Base-by-base conservation (phyloP, 2,797 vertebrate genomes). In the Peromyscus nudipes region DNA sequence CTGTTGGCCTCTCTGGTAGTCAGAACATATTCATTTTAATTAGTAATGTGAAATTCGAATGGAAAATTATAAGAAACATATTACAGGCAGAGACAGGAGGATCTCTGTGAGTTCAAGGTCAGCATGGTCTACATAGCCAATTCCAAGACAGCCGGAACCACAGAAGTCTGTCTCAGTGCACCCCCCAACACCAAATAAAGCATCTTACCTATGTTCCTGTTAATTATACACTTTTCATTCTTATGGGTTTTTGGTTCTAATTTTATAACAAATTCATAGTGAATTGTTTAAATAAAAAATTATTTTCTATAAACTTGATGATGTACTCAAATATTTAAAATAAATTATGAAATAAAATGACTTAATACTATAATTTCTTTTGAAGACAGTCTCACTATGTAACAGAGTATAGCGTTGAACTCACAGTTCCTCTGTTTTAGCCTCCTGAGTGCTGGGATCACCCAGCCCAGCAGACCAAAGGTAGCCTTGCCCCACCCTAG, bases 221-320 rank as follows among this genome's bases (percentile, higher is more conserved):
- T 83, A 10, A 94, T 62, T 55, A 93, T 76, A 84, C 21, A 29
- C 23, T 94, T 89, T 37, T 77, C 43, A 83, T 93, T 91, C 73
- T 79, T 94, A 64, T 19, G 60, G 27, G 0, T 93, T 90, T 52
- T 62, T 65, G 76, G 25, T 79, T 95, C 19, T 69, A 93, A 85
- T 34, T 93, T 94, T 90, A 11, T 17, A 95, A 6, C n/a, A 91
- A 90, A 90, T 85, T 89, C 79, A 84, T 75, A 55, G 82, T 37
- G 55, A 14, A 55, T 21, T 52, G 2, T 77, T 81, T 85, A 91
- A 85, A 60, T 89, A 82, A 29, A 93, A 64, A 93, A 64, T 87
- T 86, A 64, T 87, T 86, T 69, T 52, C 86, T 37, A 60, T 52
- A 60, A 89, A 83, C 1, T 91, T 46, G 60, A 95, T 40, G 43